phyloP scores from a whole-genome alignment of 2,888 invertebrate species.

The Phortica magna region DNA sequence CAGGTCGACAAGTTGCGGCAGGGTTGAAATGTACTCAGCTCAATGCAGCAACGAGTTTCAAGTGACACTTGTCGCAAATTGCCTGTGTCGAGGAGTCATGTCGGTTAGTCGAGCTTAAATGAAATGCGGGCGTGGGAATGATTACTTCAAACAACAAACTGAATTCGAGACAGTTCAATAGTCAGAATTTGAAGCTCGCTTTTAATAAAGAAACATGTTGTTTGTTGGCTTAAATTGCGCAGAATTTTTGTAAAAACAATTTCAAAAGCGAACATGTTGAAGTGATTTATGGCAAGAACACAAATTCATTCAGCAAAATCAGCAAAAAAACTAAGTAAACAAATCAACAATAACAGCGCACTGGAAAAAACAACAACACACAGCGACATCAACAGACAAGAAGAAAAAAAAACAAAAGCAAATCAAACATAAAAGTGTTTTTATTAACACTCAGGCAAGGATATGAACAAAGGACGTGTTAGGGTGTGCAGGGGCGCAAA shows the following conservation, averaged over 20 bases:
- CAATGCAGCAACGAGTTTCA: not conserved
- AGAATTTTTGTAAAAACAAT: conserved; percentile 1
- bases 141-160: not conserved
- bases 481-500: not conserved
- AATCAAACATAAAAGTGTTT: not conserved
- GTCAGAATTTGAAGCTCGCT: not conserved
- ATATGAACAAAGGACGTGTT: not conserved
- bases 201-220: too few relatives aligned
- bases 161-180: not conserved
- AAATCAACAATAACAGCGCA: not conserved
- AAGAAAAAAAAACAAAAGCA: conserved; percentile 11
- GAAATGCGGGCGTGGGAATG: conserved; percentile 25
- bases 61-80: conserved; percentile 66
- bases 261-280: too few relatives aligned
- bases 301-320: conserved; percentile 11
- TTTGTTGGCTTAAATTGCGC: too few relatives aligned
- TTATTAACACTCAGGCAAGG: conserved; percentile 39
- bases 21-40: not conserved
- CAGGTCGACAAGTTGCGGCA: not conserved
- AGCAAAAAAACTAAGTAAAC: conserved; percentile 3
- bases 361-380: conserved; percentile 8
- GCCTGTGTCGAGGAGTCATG: conserved; percentile 35
- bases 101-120: conserved; percentile 46
- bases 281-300: conserved; percentile 14
- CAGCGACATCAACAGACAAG: not conserved